phyloP scores from a whole-genome alignment of 2,113 vertebrate genomes.

The Charadrius vociferus region DNA sequence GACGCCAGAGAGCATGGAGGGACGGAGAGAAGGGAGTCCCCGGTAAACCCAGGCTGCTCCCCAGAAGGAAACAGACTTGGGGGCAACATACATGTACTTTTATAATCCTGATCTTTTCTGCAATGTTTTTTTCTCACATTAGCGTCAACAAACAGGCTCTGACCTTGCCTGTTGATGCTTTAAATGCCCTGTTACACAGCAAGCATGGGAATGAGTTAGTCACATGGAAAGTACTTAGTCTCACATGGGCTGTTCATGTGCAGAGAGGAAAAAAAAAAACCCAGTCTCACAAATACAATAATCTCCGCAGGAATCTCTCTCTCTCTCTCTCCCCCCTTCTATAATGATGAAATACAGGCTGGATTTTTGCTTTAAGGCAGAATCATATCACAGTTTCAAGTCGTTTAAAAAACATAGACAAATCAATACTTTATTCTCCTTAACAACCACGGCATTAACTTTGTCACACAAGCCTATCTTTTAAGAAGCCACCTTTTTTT shows the following conservation, averaged over 20 bases:
- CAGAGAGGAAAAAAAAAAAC: constrained; percentile 38
- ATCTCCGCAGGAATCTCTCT: constrained; percentile 73
- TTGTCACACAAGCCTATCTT: neutral
- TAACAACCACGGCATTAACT: neutral
- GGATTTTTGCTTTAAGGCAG: constrained; percentile 50
- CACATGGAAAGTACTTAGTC: constrained; percentile 76
- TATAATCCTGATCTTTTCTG: constrained; percentile 44
- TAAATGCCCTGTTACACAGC: constrained; percentile 59
- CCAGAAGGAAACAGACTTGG: neutral
- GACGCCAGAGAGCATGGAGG: neutral
- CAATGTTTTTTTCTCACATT: constrained; percentile 10
- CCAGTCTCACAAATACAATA: constrained; percentile 64
- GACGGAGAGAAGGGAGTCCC: neutral
- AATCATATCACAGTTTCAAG: constrained; percentile 30
- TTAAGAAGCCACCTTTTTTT: neutral
- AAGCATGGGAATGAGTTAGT: constrained; percentile 69
- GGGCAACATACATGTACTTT: neutral
- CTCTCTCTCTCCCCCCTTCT: neutral
- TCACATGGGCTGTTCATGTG: constrained; percentile 76
- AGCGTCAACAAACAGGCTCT: constrained; percentile 23
- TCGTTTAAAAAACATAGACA: neutral
- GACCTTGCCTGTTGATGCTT: constrained; percentile 55
- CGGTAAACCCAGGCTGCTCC: neutral
- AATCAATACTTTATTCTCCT: constrained; percentile 8
- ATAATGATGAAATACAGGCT: constrained; percentile 40